phyloP scores from a whole-genome alignment of 2,888 invertebrate species.

The Gonocerus acuteangulatus region DNA sequence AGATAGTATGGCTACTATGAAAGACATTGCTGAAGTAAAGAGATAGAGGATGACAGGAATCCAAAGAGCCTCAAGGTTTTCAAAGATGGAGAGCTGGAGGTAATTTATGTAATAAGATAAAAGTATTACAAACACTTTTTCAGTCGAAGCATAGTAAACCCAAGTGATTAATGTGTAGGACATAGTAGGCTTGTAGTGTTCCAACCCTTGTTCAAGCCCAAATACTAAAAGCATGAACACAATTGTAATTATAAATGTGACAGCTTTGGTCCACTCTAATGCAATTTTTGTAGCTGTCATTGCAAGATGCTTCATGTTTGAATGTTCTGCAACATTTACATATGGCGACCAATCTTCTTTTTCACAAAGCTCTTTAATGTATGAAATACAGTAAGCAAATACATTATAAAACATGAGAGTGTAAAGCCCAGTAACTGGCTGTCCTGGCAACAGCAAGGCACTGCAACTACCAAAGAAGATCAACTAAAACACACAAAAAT shows the following conservation, averaged over 20 bases:
- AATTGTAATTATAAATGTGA: conserved; percentile 68
- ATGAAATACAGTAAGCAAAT: conserved; percentile 66
- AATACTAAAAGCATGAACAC: conserved; percentile 68
- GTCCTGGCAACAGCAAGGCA: conserved; percentile 52
- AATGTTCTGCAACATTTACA: conserved; percentile 63
- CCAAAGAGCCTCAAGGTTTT: conserved; percentile 64
- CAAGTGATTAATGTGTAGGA: conserved; percentile 59
- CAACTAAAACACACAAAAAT: conserved; percentile 48
- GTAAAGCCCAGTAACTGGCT: conserved; percentile 60
- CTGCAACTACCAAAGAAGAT: conserved; percentile 67
- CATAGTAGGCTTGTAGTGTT: conserved; percentile 63
- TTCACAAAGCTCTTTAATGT: conserved; percentile 63
- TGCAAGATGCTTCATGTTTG: conserved; percentile 66
- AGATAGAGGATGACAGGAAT: conserved; percentile 57
- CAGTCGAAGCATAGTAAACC: conserved; percentile 62
- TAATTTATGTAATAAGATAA: conserved; percentile 54
- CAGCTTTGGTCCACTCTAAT: conserved; percentile 72
- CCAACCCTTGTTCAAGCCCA: conserved; percentile 64
- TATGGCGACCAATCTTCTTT: conserved; percentile 72
- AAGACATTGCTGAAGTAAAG: conserved; percentile 52
- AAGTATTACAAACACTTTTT: conserved; percentile 61
- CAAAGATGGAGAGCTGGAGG: conserved; percentile 55
- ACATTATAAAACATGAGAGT: conserved; percentile 77
- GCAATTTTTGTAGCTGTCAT: conserved; percentile 75
- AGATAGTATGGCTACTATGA: conserved; percentile 51